Evolutionary conservation across 2,888 invertebrate species (phyloP).

Genomic region (Cryptops parisi): DNA sequence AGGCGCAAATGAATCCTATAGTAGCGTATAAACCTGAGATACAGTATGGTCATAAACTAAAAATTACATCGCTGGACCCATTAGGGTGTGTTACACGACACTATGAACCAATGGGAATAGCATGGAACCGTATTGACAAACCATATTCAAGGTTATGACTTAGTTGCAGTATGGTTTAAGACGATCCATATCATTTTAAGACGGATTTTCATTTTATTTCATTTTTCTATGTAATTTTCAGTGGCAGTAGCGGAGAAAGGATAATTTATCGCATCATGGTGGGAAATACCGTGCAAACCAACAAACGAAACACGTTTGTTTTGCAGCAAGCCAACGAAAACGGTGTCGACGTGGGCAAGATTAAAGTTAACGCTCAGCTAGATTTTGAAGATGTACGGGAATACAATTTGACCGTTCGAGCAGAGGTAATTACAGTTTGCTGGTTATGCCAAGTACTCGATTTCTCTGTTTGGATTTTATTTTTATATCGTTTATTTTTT

Average conservation of each 20-base stretch:
- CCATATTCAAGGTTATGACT: not conserved
- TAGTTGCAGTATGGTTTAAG: too few relatives aligned
- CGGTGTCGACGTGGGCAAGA: constrained; percentile 49
- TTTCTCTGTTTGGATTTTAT: not conserved
- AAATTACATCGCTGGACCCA: too few relatives aligned
- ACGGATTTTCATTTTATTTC: too few relatives aligned
- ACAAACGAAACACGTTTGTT: constrained; percentile 55
- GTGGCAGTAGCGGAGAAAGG: not conserved
- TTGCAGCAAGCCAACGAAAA: constrained; percentile 35
- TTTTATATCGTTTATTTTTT: constrained; percentile 12
- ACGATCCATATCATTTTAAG: too few relatives aligned
- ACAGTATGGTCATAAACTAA: too few relatives aligned
- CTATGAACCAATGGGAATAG: too few relatives aligned
- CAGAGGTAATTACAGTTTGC: constrained; percentile 37
- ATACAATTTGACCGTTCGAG: constrained; percentile 67
- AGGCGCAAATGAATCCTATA: too few relatives aligned
- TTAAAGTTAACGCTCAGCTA: constrained; percentile 57
- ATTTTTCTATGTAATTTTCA: too few relatives aligned
- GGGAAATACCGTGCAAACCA: constrained; percentile 73
- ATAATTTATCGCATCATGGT: constrained; percentile 40
- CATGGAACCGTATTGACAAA: too few relatives aligned
- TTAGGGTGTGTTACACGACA: too few relatives aligned
- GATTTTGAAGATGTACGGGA: constrained; percentile 75
- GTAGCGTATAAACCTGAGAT: too few relatives aligned
- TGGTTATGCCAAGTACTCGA: not conserved